Base-by-base conservation (phyloP, 2,888 invertebrate genomes). In the Andricus quercusramuli region DNA sequence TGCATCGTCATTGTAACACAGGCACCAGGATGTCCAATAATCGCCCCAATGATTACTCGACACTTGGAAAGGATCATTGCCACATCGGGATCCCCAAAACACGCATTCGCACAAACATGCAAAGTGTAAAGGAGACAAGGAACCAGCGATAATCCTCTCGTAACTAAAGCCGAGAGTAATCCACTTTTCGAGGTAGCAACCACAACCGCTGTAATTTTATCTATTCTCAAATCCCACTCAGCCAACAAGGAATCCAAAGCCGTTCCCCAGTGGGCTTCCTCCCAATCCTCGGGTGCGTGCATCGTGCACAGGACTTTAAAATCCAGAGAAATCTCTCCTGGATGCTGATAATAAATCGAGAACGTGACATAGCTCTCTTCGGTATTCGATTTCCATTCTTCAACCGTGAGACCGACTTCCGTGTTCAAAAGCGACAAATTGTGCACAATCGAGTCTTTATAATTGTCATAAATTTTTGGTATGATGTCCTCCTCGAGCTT, bases 401-500 rank as follows among this genome's bases (percentile, higher is more conserved):
- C 94, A 0, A 94, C 84, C 2, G 93, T 92, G 6, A 94, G 84
- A 25, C 93, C 92, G 56, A 93, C 85, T 82, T 93, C 93, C 13
- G 88, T 89, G 1, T 82, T 85, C 6, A 92, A 84, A 56, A 87
- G 88, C 20, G 90, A 86, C 3, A 93, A 84, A 47, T 86, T 90
- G 4, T 88, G 87, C 1, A 88, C 87, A 0, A 93, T 90, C 1
- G 91, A 89, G 77, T 93, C 93, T 56, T 91, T 91, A 78, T 92
- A 93, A 5, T 89, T 90, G 8, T 93, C 93, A 80, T 93, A 93
- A 44, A 93, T 90, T 83, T 92, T 93, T 51, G 94, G 94, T 83
- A 94, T 92, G 37, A 93, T 90, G 79, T 93, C 93, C 78, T 93
- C 93, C 81, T 93, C 93, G 8, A 94, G 86, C 82, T 93, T 93